Base-by-base conservation (phyloP, 2,888 invertebrate species). In the Ferdinandea cuprea region DNA sequence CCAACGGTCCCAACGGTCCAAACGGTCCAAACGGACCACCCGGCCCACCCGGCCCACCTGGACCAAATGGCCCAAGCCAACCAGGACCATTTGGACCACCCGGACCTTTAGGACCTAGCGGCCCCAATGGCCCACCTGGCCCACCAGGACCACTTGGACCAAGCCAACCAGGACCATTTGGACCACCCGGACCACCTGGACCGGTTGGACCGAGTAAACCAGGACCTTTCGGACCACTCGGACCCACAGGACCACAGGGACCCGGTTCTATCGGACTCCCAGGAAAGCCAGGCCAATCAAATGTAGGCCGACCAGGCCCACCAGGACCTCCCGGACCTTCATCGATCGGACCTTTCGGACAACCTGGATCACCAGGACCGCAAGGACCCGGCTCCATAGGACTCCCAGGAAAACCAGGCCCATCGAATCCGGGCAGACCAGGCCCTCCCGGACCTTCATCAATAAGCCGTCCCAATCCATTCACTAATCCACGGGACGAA, bases 341-440 rank as follows among this genome's bases (percentile, higher is more conserved):
- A 88, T n/a, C n/a, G n/a, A n/a, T n/a, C n/a, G 93, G 77, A 91
- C 92, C 28, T 91, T 92, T 8, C 91, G 92, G 28, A 32, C 79
- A 76, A 54, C 42, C 35, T 76, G 86, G 84, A 87, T 86, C 77
- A 56, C 13, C 52, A 37, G 74, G 74, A 19, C 91, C 89, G n/a
- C n/a, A n/a, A n/a, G n/a, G n/a, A n/a, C n/a, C n/a, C 19, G 90
- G 88, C 37, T 44, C 44, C 54, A 28, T 32, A 76, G 87, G 87
- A 81, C 72, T 87, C 88, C 87, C 89, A 89, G 89, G 89, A 89
- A 89, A 89, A 87, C 88, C 88, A 87, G 85, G 56, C 19, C 32
- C 73, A 28, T 8, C 63, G 21, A 59, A 44, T 17, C 48, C 28
- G 11, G 77, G 65, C 6, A 54, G 8, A 85, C 86, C 71, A 48